A percentile compares a stretch with the other conserved stretches of the same genome.
These are phyloP conservation scores for Bombylius discolor DNA, from an alignment of 2,888 invertebrate species.

Conservation along the genomic window DNA sequence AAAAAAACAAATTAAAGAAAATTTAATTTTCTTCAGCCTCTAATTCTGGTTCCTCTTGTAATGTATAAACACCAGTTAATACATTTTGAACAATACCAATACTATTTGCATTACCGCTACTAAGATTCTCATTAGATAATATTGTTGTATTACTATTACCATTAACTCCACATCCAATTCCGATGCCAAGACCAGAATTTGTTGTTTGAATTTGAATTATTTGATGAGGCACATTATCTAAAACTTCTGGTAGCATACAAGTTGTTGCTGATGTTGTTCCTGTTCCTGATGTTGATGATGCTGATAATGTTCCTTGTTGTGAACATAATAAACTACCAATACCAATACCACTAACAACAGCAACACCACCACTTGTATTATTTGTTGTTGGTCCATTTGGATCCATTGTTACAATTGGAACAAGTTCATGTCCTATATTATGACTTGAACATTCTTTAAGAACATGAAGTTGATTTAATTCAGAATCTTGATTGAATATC, in stretches of 20 bases:
- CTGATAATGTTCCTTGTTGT: conserved; percentile 5
- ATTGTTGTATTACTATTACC: neutral
- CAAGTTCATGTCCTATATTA: conserved; percentile 30
- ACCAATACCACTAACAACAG: neutral
- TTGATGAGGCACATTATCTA: conserved; percentile 6
- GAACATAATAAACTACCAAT: too few species aligned
- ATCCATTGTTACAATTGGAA: conserved; percentile 36
- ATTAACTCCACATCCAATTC: neutral
- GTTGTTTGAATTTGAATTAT: neutral
- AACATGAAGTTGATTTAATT: conserved; percentile 28
- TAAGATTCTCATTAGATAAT: neutral
- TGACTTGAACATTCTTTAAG: conserved; percentile 33
- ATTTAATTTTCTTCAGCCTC: conserved; percentile 36
- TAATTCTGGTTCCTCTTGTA: conserved; percentile 43
- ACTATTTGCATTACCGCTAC: neutral
- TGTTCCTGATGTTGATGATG: conserved; percentile 14
- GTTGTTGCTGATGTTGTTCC: conserved; percentile 13
- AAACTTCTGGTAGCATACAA: conserved; percentile 16
- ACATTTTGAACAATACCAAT: conserved; percentile 20
- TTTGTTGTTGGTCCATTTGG: conserved; percentile 21
- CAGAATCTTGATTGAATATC: conserved; percentile 26
- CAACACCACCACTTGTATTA: too few species aligned
- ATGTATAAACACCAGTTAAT: conserved; percentile 42
- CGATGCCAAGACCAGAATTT: conserved; percentile 7
- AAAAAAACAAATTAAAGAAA: too few species aligned